Conservation (phyloP, 92 coral and sea anemone species). For the Meandrina meandrites region DNA sequence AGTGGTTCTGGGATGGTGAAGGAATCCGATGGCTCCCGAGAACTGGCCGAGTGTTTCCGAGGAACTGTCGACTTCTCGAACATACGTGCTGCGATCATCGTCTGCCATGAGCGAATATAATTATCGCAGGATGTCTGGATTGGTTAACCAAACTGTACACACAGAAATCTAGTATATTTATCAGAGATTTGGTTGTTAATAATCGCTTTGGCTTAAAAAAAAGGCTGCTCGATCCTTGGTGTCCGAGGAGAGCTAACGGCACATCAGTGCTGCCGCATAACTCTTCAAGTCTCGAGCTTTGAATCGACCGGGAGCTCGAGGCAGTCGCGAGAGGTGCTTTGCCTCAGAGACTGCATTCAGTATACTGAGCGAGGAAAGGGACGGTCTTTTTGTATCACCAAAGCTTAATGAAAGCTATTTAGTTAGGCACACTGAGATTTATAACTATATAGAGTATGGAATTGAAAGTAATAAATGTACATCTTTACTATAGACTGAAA, state of each 20-base stretch:
- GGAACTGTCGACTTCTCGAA: not conserved
- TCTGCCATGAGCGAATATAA: not conserved
- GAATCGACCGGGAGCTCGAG: no score
- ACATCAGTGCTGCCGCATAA: no score
- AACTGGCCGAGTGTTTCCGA: not conserved
- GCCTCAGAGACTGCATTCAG: no score
- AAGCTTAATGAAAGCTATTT: not conserved
- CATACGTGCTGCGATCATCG: not conserved
- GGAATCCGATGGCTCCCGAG: not conserved
- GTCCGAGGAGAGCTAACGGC: no score
- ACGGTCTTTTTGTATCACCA: not conserved
- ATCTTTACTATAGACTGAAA: no score
- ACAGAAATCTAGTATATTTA: not conserved
- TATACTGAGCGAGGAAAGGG: not conserved
- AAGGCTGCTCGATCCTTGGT: not conserved
- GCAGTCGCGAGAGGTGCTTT: no score
- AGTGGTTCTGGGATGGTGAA: not conserved
- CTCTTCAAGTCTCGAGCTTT: no score
- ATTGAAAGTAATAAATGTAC: no score
- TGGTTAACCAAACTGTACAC: not conserved
- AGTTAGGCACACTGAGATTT: not conserved
- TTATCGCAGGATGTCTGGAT: no score
- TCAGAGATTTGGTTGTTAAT: not conserved
- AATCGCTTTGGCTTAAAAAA: not conserved
- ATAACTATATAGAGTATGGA: no score